phyloP scores from a whole-genome alignment of 2,888 invertebrate species.

The Zaprionus lineosus region DNA sequence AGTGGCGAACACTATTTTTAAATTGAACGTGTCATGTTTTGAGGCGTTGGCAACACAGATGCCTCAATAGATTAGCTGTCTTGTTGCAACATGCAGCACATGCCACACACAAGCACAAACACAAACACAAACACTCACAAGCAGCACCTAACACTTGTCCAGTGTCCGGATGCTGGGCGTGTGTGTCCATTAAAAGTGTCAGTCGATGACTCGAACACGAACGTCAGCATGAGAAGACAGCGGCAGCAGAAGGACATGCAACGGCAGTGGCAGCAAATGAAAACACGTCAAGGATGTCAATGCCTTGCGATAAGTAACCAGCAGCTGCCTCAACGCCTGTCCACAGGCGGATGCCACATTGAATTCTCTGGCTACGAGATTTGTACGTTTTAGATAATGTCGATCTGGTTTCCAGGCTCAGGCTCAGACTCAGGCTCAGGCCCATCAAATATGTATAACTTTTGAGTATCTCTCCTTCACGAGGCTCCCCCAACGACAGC shows the following conservation, averaged over 20 bases:
- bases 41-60: slow-evolving; percentile 61
- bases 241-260: too few relatives aligned
- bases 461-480: slow-evolving; percentile 26
- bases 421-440: slow-evolving; percentile 6
- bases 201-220: slow-evolving; percentile 54
- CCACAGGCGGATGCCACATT: slow-evolving; percentile 9
- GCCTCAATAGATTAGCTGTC: slow-evolving; percentile 74
- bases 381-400: slow-evolving; percentile 68
- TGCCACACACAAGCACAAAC: slow-evolving; percentile 4
- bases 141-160: slow-evolving; percentile 22
- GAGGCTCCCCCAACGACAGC: slow-evolving; percentile 41
- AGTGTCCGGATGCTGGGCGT: slow-evolving; percentile 21
- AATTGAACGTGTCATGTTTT: slow-evolving; percentile 68
- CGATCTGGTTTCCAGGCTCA: slow-evolving; percentile 34
- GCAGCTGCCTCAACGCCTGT: background rate
- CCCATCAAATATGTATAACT: slow-evolving; percentile 68
- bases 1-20: slow-evolving; percentile 34
- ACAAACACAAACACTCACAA: slow-evolving; percentile 29
- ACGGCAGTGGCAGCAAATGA: slow-evolving; percentile 44
- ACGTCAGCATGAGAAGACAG: too few relatives aligned
- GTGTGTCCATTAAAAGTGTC: slow-evolving; percentile 71
- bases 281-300: slow-evolving; percentile 56
- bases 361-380: slow-evolving; percentile 41
- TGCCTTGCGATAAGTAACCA: slow-evolving; percentile 30
- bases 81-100: slow-evolving; percentile 39